A percentile compares a stretch with the other conserved stretches of the same genome.
Evolutionary conservation across 1,140 invertebrate species (phyloP).

Genomic region (Glossosoma conforme): DNA sequence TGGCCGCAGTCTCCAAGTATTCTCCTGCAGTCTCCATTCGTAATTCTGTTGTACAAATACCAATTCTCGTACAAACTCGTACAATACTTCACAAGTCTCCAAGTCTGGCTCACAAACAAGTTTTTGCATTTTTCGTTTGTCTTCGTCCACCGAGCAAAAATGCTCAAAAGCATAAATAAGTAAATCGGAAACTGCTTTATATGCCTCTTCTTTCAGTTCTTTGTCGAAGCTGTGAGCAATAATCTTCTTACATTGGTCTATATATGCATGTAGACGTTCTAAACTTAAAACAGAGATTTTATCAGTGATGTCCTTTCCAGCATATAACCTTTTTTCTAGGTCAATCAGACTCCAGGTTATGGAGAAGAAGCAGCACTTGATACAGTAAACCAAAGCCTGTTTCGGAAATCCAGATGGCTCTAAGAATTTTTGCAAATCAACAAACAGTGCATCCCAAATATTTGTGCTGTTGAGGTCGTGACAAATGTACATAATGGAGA

Average conservation of each 20-base stretch:
- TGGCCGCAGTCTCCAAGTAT: too few species aligned
- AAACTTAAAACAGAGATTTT: conserved; percentile 52
- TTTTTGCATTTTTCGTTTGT: conserved; percentile 58
- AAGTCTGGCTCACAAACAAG: conserved; percentile 80
- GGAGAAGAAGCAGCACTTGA: conserved; percentile 82
- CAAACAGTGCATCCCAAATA: conserved; percentile 85
- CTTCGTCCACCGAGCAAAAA: conserved; percentile 53
- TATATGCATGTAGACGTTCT: conserved; percentile 67
- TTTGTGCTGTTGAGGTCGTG: conserved; percentile 88
- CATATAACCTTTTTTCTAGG: conserved; percentile 68
- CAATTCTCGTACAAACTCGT: conserved; percentile 87
- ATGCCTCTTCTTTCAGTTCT: conserved; percentile 67
- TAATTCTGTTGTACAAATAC: conserved; percentile 89
- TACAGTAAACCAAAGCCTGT: conserved; percentile 79
- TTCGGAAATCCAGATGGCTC: conserved; percentile 38
- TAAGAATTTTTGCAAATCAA: conserved; percentile 62
- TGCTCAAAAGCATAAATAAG: conserved; percentile 93
- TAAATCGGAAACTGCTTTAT: conserved; percentile 90
- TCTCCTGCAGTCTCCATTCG: too few species aligned
- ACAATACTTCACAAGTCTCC: conserved; percentile 75
- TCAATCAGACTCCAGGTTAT: conserved; percentile 84
- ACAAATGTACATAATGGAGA: conserved; percentile 88
- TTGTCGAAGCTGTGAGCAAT: conserved; percentile 52
- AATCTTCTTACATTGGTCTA: conserved; percentile 68
- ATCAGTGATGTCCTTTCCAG: conserved; percentile 44